Evolutionary conservation across 2,113 vertebrate species (phyloP), one percentile per base, ranked within the genome.

Genomic region (Felis catus): DNA sequence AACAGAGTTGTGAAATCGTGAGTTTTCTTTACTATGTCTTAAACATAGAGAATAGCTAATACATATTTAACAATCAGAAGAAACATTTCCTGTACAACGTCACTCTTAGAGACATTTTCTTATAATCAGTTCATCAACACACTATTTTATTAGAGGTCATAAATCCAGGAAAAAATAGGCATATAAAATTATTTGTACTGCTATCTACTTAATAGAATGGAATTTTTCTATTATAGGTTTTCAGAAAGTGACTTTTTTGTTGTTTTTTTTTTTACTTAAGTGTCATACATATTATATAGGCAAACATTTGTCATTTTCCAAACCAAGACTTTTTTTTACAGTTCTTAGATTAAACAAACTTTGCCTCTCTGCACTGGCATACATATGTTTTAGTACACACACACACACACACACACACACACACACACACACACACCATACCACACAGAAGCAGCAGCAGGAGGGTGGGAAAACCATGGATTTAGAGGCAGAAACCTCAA

Each of bases 241-340:
- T 91, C 27, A 92, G 19, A 81, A 71, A 92, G 14, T 36, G 16
- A 5, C 71, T 73, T 81, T 18, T 45, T 45, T 45, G 45, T 1
- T 36, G 2, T 8, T 45, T 45, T 73, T 39, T 33, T 48, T 84
- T 93, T 89, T 92, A 53, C 51, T 84, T 76, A 89, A 45, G 21
- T 93, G 33, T 15, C 29, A n/a, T 13, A 53, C 21, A 41, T 41
- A 90, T n/a, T 93, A 87, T 63, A 71, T 51, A 88, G 76, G n/a
- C 25, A 89, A 95, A 89, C 16, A 79, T 63, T 85, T 83, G 45
- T 27, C 33, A 84, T 87, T 86, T 97, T 87, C 78, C 27, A 96
- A 96, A 63, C 39, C 65, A 92, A 87, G 71, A 12, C 70, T 21
- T 92, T 74, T 76, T 76, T 41, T 48, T 78, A 48, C 7, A 78